A percentile compares a stretch with the other conserved stretches of the same genome.
phyloP scores from a whole-genome alignment of 2,888 invertebrate genomes.

The Polydrusus tereticollis region DNA sequence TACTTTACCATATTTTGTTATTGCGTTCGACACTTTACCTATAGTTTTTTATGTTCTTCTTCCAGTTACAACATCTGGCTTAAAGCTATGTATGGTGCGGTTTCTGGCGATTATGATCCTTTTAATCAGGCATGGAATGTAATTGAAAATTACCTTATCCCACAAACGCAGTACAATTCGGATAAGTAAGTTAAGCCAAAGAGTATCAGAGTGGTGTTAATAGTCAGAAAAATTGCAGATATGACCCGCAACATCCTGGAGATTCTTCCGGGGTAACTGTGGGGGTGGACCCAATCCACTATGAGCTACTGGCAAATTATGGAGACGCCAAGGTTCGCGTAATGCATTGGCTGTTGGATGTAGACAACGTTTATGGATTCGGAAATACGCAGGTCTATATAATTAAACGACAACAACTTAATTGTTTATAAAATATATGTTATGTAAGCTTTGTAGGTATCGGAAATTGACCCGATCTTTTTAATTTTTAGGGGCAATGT shows the following conservation, averaged over 20 bases:
- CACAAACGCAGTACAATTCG: slow-evolving; percentile 36
- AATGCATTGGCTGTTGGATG: slow-evolving; percentile 55
- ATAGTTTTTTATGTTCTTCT: too few species aligned
- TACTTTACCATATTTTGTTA: too few species aligned
- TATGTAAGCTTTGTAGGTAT: too few species aligned
- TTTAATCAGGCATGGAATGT: slow-evolving; percentile 53
- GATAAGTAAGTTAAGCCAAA: slow-evolving; percentile 37
- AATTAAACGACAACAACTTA: neutral
- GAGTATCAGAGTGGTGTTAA: too few species aligned
- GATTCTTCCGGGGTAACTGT: slow-evolving; percentile 34
- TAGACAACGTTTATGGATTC: slow-evolving; percentile 54
- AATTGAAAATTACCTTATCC: slow-evolving; percentile 52
- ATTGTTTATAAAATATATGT: too few species aligned
- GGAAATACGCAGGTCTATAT: slow-evolving; percentile 48
- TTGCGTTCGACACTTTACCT: too few species aligned
- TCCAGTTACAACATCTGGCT: slow-evolving; percentile 51
- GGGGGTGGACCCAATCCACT: slow-evolving; percentile 29
- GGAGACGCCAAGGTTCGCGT: slow-evolving; percentile 47
- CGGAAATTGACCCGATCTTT: too few species aligned
- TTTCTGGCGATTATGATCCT: slow-evolving; percentile 46
- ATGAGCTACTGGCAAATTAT: slow-evolving; percentile 33
- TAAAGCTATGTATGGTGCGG: slow-evolving; percentile 52
- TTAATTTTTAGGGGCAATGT: slow-evolving; percentile 40
- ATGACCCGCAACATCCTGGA: slow-evolving; percentile 24
- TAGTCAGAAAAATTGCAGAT: too few species aligned